phyloP scores from a whole-genome alignment of 2,888 invertebrate species.

The Acheta domesticus region DNA sequence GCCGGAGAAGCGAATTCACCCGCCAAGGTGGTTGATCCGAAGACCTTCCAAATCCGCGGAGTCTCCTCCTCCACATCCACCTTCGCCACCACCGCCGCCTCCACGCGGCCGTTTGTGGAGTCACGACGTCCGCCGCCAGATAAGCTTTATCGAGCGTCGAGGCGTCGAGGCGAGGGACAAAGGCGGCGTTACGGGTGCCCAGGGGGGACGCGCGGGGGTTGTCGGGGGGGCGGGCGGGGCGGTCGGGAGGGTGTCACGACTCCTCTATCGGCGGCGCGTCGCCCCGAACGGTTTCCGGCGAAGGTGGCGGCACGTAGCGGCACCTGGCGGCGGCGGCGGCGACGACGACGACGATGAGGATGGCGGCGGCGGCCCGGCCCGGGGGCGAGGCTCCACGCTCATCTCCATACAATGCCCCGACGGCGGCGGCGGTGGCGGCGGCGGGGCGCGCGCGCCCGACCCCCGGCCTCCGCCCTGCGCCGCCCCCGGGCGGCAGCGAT shows the following conservation, averaged over 20 bases:
- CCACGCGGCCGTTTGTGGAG: too few relatives aligned
- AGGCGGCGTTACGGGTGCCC: neutral
- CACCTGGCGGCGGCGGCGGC: neutral
- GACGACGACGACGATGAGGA: neutral
- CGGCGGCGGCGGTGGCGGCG: neutral
- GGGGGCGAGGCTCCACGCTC: constrained; percentile 1
- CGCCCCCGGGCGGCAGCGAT: neutral
- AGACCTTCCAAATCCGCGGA: too few relatives aligned
- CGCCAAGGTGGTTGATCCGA: too few relatives aligned
- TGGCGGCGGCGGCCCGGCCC: neutral
- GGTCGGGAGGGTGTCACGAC: neutral
- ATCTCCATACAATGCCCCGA: constrained; percentile 18
- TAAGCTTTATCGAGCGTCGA: neutral
- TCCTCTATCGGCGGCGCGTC: neutral
- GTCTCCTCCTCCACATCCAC: too few relatives aligned
- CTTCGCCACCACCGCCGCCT: too few relatives aligned
- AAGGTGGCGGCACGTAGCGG: constrained; percentile 18
- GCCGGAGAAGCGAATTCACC: too few relatives aligned
- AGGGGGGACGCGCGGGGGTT: neutral
- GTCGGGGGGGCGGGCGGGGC: neutral
- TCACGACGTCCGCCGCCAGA: neutral
- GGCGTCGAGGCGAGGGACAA: constrained; percentile 4
- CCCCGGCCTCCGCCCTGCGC: neutral
- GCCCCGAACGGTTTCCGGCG: constrained; percentile 8
- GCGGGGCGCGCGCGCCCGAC: neutral